Evolutionary conservation across 2,888 invertebrate genomes (phyloP).

Genomic region (Yponomeuta sedellus): DNA sequence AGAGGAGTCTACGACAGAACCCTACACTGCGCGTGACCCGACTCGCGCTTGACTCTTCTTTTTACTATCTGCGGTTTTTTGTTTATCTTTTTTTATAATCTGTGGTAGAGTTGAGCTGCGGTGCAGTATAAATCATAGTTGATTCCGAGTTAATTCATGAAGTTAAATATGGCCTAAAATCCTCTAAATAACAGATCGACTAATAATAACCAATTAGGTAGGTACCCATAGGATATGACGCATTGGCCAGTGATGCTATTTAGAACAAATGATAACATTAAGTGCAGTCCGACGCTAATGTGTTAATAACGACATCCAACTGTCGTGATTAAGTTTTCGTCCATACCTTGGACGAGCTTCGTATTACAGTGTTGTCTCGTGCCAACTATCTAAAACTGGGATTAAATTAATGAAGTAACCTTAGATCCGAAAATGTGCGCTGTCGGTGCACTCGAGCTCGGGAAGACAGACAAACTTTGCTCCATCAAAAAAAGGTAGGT

Average conservation of each 20-base stretch:
- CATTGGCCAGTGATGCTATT: conserved; percentile 8
- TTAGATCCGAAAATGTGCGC: conserved; percentile 45
- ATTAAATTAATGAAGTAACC: conserved; percentile 14
- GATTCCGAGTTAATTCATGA: too few species aligned
- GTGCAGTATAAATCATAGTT: too few species aligned
- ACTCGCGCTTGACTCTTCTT: too few species aligned
- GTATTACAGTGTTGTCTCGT: conserved; percentile 34
- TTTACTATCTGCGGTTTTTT: too few species aligned
- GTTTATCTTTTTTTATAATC: too few species aligned
- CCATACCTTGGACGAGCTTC: conserved; percentile 35
- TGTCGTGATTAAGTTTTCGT: conserved; percentile 34
- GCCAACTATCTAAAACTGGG: conserved; percentile 17
- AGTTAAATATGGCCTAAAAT: too few species aligned
- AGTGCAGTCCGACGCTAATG: conserved; percentile 41
- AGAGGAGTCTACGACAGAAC: too few species aligned
- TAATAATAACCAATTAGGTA: neutral
- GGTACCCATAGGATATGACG: neutral
- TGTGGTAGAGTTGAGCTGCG: too few species aligned
- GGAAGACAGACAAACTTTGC: conserved; percentile 34
- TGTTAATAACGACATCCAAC: conserved; percentile 54
- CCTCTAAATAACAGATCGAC: neutral
- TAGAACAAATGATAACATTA: conserved; percentile 43
- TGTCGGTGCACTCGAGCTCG: conserved; percentile 32
- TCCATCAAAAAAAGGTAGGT: conserved; percentile 42
- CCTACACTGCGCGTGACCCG: too few species aligned